Evolutionary conservation across 2,797 vertebrate species (phyloP).

Genomic region (Knipowitschia caucasica): DNA sequence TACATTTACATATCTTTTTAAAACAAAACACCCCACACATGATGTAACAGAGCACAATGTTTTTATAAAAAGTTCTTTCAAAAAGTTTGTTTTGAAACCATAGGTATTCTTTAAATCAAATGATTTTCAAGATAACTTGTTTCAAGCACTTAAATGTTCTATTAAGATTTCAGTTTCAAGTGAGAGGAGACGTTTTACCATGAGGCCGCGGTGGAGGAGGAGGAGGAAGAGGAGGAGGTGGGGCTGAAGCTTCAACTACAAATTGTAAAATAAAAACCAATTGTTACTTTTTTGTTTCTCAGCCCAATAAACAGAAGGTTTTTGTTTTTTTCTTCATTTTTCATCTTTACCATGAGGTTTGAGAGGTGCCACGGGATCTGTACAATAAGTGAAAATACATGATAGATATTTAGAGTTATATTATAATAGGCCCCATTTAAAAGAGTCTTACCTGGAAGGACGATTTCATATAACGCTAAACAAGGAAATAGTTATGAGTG

Average conservation of each 20-base stretch:
- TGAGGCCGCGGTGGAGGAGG: conserved; percentile 15
- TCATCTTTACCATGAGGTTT: conserved; percentile 40
- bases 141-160: no score
- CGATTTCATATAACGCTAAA: conserved; percentile 36
- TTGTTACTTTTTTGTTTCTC: background rate
- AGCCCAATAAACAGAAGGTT: background rate
- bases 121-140: no score
- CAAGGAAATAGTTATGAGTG: background rate
- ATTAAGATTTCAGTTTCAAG: no score
- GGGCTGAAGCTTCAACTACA: conserved; percentile 43
- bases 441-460: conserved; percentile 33
- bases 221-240: conserved; percentile 24
- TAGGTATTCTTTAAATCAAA: no score
- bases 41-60: no score
- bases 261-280: background rate
- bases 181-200: no score
- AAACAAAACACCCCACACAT: no score
- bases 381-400: background rate
- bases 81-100: no score
- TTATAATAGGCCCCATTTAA: no score
- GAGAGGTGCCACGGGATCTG: background rate
- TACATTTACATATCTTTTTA: no score
- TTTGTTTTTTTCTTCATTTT: no score
- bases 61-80: no score
- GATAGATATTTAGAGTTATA: background rate